Conservation (phyloP, 1,140 invertebrate genomes). For the Leptopilina boulardi region DNA sequence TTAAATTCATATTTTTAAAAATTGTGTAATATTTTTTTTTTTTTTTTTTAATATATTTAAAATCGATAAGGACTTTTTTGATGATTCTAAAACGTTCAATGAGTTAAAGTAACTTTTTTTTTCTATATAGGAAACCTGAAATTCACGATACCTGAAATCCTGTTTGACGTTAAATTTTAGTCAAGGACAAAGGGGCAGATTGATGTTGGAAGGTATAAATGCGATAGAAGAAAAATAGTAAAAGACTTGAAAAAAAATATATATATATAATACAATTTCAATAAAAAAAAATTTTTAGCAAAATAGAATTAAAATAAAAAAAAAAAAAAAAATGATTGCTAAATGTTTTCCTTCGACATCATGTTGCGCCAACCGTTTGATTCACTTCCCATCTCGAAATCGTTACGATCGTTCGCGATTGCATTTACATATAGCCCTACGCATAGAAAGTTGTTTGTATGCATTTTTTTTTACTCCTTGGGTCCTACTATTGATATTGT, state of each 20-base stretch:
- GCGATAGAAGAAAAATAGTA: not conserved
- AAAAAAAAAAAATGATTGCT: slow-evolving; percentile 11
- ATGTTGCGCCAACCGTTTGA: not conserved
- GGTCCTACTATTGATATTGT: not conserved
- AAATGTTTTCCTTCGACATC: slow-evolving; percentile 14
- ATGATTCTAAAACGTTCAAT: not conserved
- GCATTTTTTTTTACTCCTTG: not conserved
- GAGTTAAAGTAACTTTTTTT: not conserved
- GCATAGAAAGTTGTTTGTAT: not conserved
- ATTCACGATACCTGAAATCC: slow-evolving; percentile 21
- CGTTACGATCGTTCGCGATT: not conserved
- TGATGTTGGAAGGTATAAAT: not conserved
- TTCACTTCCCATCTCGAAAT: slow-evolving; percentile 25
- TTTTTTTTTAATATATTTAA: no score
- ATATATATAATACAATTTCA: not conserved
- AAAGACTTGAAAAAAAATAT: not conserved
- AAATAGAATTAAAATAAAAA: slow-evolving; percentile 12
- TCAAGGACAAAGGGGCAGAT: slow-evolving; percentile 7
- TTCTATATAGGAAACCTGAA: slow-evolving; percentile 9
- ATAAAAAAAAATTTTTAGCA: not conserved
- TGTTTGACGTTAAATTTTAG: slow-evolving; percentile 8
- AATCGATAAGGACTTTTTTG: not conserved
- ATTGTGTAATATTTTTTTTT: no score
- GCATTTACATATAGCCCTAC: slow-evolving; percentile 12
- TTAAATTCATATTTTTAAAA: no score